Evolutionary conservation across 2,113 vertebrate species (phyloP).

Genomic region (Centropus unirufus): DNA sequence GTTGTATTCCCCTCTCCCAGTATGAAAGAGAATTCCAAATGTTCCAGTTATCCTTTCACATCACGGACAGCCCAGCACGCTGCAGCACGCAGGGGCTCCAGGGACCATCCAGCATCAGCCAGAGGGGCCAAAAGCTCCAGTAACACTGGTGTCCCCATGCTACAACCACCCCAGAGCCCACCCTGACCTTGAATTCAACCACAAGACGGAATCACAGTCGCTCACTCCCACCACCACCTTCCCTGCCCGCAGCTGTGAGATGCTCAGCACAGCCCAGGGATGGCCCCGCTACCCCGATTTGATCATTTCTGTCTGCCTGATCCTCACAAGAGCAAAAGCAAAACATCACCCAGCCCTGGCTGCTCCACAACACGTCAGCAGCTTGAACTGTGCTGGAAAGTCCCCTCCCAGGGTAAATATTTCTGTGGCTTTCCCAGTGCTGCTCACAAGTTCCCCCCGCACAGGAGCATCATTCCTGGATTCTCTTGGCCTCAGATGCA

Average conservation of each 20-base stretch:
- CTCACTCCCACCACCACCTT: background rate
- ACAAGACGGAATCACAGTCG: background rate
- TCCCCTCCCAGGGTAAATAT: slow-evolving; percentile 45
- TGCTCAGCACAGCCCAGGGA: background rate
- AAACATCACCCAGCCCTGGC: background rate
- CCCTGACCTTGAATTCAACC: slow-evolving; percentile 14
- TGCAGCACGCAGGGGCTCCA: background rate
- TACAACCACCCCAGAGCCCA: background rate
- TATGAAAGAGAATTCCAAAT: background rate
- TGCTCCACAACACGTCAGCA: background rate
- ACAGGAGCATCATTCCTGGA: background rate
- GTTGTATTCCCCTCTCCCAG: background rate
- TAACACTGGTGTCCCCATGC: background rate
- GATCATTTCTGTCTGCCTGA: slow-evolving; percentile 9
- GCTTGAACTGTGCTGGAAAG: slow-evolving; percentile 6
- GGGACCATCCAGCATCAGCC: background rate
- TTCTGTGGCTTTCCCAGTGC: background rate
- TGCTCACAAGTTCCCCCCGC: background rate
- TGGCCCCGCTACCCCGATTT: background rate
- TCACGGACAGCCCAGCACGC: background rate
- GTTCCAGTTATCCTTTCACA: background rate
- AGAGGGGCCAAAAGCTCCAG: background rate
- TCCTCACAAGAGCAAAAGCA: background rate
- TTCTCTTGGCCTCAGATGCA: slow-evolving; percentile 28
- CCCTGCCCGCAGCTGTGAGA: slow-evolving; percentile 15